Percentiles rank a stretch among this genome's conserved stretches.
phyloP scores from a whole-genome alignment of 2,888 invertebrate species.

The Physocephala rufipes region DNA sequence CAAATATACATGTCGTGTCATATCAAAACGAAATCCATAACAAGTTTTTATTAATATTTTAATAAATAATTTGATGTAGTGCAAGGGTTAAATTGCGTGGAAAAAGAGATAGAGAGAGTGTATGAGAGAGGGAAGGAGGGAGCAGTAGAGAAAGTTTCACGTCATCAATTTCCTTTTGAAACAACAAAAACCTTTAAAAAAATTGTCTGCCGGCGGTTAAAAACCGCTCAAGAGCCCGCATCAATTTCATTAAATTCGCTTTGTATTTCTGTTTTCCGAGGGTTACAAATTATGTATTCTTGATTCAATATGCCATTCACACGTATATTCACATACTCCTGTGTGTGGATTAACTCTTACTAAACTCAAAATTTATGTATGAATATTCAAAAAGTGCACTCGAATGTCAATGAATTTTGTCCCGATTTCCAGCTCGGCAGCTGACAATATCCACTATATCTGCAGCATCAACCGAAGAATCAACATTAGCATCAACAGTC shows the following conservation, averaged over 20 bases:
- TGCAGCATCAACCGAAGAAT: not conserved
- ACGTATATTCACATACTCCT: not conserved
- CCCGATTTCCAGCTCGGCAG: conserved; percentile 3
- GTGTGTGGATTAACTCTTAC: not conserved
- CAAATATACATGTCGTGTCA: too few species aligned
- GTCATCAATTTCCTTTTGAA: too few species aligned
- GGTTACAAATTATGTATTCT: not conserved
- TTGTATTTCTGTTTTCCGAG: conserved; percentile 16
- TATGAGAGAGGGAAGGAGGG: too few species aligned
- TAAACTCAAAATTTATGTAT: not conserved
- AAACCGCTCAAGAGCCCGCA: conserved; percentile 20
- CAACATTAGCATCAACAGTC: conserved; percentile 4
- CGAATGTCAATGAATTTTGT: conserved; percentile 38
- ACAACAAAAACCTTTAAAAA: too few species aligned
- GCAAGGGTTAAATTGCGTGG: too few species aligned
- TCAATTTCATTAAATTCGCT: conserved; percentile 15
- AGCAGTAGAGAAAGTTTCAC: too few species aligned
- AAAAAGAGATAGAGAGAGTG: too few species aligned
- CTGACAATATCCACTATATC: not conserved
- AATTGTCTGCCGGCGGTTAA: not conserved
- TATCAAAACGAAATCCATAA: too few species aligned
- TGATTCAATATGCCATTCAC: not conserved
- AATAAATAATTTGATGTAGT: too few species aligned
- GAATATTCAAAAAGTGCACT: conserved; percentile 38
- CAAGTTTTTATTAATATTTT: too few species aligned